Evolutionary conservation across 2,888 invertebrate species (phyloP).

Genomic region (Gnatocerus cornutus): DNA sequence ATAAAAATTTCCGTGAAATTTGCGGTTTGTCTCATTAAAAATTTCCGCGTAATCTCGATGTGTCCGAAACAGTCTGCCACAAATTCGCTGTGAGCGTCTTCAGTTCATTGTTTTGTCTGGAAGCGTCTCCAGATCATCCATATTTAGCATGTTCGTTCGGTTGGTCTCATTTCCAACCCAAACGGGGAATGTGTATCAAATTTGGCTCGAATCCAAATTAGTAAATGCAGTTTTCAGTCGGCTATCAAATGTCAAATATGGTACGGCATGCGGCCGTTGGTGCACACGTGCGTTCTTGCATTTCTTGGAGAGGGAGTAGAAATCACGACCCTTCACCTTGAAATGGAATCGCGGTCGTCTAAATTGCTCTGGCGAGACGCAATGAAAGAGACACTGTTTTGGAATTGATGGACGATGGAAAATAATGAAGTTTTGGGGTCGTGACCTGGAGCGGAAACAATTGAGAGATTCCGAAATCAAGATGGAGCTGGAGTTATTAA

Average conservation of each 20-base stretch:
- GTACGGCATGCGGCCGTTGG: conserved; percentile 66
- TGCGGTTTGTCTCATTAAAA: neutral
- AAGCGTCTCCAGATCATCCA: conserved; percentile 27
- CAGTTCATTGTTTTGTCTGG: conserved; percentile 20
- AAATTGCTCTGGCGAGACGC: conserved; percentile 9
- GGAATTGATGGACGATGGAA: neutral
- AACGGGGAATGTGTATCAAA: conserved; percentile 69
- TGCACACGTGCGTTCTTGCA: conserved; percentile 53
- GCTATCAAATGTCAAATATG: conserved; percentile 70
- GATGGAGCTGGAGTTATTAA: conserved; percentile 15
- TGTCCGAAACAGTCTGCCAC: neutral
- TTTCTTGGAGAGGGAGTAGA: conserved; percentile 39
- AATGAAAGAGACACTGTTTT: conserved; percentile 11
- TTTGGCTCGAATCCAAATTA: conserved; percentile 71
- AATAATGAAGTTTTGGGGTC: neutral
- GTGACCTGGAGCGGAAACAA: neutral
- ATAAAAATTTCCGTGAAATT: neutral
- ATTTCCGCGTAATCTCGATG: neutral
- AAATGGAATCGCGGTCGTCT: conserved; percentile 46
- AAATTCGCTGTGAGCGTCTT: no score
- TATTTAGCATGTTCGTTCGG: conserved; percentile 49
- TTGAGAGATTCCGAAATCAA: neutral
- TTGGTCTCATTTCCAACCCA: conserved; percentile 66
- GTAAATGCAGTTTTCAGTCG: conserved; percentile 69
- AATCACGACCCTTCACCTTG: conserved; percentile 62